These are phyloP conservation scores for Porites lobata DNA, from an alignment of 92 coral and sea anemone genomes.

Conservation along the genomic window DNA sequence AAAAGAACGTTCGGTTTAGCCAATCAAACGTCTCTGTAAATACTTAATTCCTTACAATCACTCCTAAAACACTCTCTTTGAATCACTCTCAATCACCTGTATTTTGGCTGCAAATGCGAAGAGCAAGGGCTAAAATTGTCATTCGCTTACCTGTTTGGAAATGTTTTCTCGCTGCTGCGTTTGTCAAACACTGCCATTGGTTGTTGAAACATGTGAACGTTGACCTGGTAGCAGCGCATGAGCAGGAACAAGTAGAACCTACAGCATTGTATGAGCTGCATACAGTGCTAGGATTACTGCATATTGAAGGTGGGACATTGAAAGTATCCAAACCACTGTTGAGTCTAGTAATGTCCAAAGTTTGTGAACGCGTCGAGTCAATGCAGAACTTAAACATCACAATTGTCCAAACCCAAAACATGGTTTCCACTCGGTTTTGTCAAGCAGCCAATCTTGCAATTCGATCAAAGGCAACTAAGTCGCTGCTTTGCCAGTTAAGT, in stretches of 20 bases:
- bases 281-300: background rate
- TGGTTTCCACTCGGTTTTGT: background rate
- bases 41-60: too few species aligned
- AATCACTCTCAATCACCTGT: background rate
- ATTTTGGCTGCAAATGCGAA: background rate
- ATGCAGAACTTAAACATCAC: background rate
- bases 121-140: background rate
- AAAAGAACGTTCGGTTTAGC: too few species aligned
- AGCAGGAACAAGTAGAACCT: background rate
- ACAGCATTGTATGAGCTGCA: background rate
- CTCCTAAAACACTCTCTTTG: background rate
- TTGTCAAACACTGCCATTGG: constrained; percentile 4
- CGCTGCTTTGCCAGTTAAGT: background rate
- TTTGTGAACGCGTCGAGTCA: background rate
- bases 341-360: background rate
- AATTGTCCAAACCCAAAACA: background rate
- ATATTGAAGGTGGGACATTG: background rate
- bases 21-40: too few species aligned
- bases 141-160: background rate
- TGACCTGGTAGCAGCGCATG: background rate
- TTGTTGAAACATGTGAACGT: constrained; percentile 11
- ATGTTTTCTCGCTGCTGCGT: background rate
- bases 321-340: background rate
- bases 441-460: background rate
- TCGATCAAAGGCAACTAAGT: background rate